Percentiles rank a stretch among this genome's conserved stretches.
These are phyloP conservation scores for Hylaeus volcanicus DNA, from an alignment of 1,140 invertebrate genomes.

Conservation along the genomic window DNA sequence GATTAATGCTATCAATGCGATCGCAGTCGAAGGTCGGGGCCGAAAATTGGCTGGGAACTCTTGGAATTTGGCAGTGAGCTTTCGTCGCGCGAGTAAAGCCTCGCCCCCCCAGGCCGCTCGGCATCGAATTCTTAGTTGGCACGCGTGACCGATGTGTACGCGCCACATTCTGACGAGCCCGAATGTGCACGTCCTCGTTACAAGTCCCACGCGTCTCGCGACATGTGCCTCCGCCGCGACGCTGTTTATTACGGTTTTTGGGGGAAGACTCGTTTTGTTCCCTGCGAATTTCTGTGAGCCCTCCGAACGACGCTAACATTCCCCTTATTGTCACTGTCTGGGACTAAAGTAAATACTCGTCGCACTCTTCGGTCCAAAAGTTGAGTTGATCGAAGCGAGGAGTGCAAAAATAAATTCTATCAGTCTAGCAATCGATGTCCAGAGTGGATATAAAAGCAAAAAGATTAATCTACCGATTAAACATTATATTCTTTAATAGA, in stretches of 20 bases:
- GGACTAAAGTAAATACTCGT: neutral
- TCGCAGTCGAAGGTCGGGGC: slow-evolving; percentile 27
- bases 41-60: slow-evolving; percentile 31
- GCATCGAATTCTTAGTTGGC: slow-evolving; percentile 57
- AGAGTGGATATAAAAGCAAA: too few species aligned
- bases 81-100: slow-evolving; percentile 19
- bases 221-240: slow-evolving; percentile 17
- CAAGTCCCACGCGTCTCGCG: slow-evolving; percentile 45
- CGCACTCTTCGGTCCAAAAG: neutral
- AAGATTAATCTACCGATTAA: too few species aligned
- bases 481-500: too few species aligned
- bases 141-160: slow-evolving; percentile 62
- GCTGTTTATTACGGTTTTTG: slow-evolving; percentile 25
- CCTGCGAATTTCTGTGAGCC: slow-evolving; percentile 26
- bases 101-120: neutral
- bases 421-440: too few species aligned
- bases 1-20: slow-evolving; percentile 16
- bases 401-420: too few species aligned
- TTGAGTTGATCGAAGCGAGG: too few species aligned
- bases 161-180: slow-evolving; percentile 52
- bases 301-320: slow-evolving; percentile 16
- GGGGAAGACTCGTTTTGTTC: slow-evolving; percentile 13
- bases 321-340: slow-evolving; percentile 17
- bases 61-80: slow-evolving; percentile 53
- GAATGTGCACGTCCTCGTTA: slow-evolving; percentile 47